Conservation (phyloP, 1,140 invertebrate genomes). For the Drosophila eugracilis region DNA sequence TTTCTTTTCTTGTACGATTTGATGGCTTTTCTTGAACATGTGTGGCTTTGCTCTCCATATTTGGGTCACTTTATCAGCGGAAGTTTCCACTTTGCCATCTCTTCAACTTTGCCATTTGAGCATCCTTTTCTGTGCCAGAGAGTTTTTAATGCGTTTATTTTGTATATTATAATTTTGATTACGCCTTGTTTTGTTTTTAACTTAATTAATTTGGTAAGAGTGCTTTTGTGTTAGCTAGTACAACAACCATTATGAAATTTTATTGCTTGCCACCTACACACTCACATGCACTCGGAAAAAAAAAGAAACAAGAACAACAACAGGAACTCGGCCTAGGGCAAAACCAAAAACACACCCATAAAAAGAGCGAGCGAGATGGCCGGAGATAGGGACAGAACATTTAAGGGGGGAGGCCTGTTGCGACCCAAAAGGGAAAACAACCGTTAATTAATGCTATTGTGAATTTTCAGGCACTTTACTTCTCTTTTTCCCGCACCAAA, state of each 20-base stretch:
- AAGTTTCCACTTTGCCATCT: constrained; percentile 26
- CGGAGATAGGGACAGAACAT: constrained; percentile 8
- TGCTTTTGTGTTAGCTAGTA: constrained; percentile 18
- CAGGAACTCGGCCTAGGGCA: constrained; percentile 26
- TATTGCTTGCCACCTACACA: constrained; percentile 29
- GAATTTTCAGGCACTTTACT: constrained; percentile 26
- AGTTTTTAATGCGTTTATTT: neutral
- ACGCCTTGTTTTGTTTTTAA: constrained; percentile 1
- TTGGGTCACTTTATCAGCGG: constrained; percentile 45
- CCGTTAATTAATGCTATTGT: constrained; percentile 44
- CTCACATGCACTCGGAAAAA: constrained; percentile 17
- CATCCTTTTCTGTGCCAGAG: neutral
- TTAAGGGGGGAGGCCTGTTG: constrained; percentile 33
- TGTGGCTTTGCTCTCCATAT: constrained; percentile 20
- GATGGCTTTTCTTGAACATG: constrained; percentile 14
- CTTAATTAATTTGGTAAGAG: constrained; percentile 25
- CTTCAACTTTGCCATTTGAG: constrained; percentile 21
- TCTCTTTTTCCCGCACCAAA: constrained; percentile 18
- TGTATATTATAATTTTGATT: neutral
- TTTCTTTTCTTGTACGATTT: neutral
- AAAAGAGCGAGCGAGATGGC: neutral
- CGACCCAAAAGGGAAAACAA: constrained; percentile 32
- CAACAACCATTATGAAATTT: constrained; percentile 51
- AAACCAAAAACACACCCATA: constrained; percentile 33
- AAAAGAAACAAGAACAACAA: constrained; percentile 23